Conservation (phyloP, 2,888 invertebrate genomes). For the Cantharis flavilabris region DNA sequence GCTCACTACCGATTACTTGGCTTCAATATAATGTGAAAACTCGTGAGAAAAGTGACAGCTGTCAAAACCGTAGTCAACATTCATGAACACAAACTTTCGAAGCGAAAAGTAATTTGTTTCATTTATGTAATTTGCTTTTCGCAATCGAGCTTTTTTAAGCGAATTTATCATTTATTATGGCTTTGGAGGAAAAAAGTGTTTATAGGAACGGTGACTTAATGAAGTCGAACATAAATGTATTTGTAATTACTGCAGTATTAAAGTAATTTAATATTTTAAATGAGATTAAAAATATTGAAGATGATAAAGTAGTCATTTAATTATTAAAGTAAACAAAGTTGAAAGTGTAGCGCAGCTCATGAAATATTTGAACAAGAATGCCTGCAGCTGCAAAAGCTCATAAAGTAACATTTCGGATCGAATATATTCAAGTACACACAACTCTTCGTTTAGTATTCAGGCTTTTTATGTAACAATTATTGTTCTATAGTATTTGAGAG, state of each 20-base stretch:
- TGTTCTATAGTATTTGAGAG: neutral
- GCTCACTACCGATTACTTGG: constrained; percentile 9
- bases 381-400: constrained; percentile 1
- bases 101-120: constrained; percentile 46
- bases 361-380: constrained; percentile 4
- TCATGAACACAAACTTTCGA: constrained; percentile 41
- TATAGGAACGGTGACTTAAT: neutral
- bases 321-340: constrained; percentile 3
- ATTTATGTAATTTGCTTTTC: constrained; percentile 20
- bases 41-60: constrained; percentile 43
- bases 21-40: constrained; percentile 13
- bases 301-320: neutral
- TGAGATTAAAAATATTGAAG: constrained; percentile 3
- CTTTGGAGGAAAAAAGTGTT: neutral
- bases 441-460: neutral
- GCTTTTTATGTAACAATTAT: neutral
- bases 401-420: neutral
- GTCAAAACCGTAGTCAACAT: constrained; percentile 47
- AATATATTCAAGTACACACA: neutral
- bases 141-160: neutral
- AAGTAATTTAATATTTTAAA: neutral
- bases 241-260: constrained; percentile 2
- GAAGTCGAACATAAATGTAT: constrained; percentile 3
- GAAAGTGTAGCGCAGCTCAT: neutral
- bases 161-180: neutral